phyloP scores from a whole-genome alignment of 1,140 invertebrate species.

The Diorhabda elongata region DNA sequence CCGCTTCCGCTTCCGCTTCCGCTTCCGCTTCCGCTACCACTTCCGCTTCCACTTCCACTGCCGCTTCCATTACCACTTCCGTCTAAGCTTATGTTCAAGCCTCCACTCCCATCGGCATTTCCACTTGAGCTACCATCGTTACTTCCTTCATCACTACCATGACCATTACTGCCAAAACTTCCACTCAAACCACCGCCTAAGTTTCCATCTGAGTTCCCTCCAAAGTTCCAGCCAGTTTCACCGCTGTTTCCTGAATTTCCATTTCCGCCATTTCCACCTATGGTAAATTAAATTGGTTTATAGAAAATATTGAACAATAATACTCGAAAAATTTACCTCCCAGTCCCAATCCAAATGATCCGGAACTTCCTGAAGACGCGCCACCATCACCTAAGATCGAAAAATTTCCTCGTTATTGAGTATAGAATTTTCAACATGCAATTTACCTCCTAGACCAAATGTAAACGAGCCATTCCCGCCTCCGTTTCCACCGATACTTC shows the following conservation, averaged over 20 bases:
- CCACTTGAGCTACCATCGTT: background rate
- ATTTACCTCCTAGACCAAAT: background rate
- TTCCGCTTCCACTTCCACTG: background rate
- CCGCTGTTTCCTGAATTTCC: background rate
- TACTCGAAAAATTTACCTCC: too few species aligned
- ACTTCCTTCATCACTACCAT: background rate
- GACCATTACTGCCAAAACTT: background rate
- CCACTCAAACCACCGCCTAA: background rate
- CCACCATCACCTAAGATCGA: too few species aligned
- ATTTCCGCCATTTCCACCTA: background rate
- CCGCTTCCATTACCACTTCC: background rate
- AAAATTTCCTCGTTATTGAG: too few species aligned
- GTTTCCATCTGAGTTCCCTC: background rate
- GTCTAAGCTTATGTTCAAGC: background rate
- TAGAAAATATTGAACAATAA: too few species aligned
- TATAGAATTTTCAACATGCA: too few species aligned
- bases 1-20: background rate
- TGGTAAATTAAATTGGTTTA: too few species aligned
- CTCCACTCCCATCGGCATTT: background rate
- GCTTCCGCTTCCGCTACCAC: background rate
- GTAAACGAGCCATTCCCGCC: too few species aligned
- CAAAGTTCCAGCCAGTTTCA: constrained; percentile 3
- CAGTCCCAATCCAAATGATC: too few species aligned
- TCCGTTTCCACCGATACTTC: background rate
- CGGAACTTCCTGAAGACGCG: too few species aligned